phyloP scores from a whole-genome alignment of 37 sponge, comb jelly and placozoan genomes.

The Petrosia ficiformis region DNA sequence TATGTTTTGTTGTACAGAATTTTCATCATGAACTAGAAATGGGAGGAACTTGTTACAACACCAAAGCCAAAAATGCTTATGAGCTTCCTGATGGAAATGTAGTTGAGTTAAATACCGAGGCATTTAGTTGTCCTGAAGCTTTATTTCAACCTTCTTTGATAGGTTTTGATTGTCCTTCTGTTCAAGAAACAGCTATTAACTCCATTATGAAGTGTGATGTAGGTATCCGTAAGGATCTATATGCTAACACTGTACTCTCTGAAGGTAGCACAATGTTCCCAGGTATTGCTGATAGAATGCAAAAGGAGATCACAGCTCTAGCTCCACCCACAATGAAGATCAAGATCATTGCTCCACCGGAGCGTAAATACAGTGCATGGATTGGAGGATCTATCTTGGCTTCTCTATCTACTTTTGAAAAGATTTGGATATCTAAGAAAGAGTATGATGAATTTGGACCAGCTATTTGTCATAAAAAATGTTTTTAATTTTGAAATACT shows the following conservation, averaged over 20 bases:
- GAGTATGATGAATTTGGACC: constrained; percentile 99
- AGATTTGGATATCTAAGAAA: constrained; percentile 99
- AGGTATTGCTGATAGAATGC: constrained; percentile 98
- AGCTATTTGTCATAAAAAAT: constrained; percentile 99
- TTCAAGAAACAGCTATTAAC: constrained; percentile 98
- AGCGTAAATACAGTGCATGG: constrained; percentile 99
- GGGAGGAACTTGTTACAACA: too few relatives aligned
- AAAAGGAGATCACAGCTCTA: constrained; percentile 98
- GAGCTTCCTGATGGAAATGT: constrained; percentile 99
- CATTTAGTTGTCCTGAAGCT: constrained; percentile 88
- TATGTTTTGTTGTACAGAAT: constrained; percentile 98
- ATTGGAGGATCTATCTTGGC: constrained; percentile 99
- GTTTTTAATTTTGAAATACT: too few relatives aligned
- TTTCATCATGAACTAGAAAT: constrained; percentile 99
- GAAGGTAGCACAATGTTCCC: constrained; percentile 99
- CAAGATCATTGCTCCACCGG: constrained; percentile 99
- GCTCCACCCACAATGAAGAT: constrained; percentile 99
- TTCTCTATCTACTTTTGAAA: constrained; percentile 99
- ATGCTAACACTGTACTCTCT: constrained; percentile 98
- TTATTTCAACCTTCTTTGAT: constrained; percentile 89
- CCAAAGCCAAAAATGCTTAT: constrained; percentile 97
- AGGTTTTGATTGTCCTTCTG: constrained; percentile 97
- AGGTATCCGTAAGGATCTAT: constrained; percentile 99
- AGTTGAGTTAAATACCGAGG: constrained; percentile 98
- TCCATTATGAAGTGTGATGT: constrained; percentile 99